These are phyloP conservation scores for Ariolimax columbianus DNA, from an alignment of 2,888 invertebrate species.

Conservation along the genomic window DNA sequence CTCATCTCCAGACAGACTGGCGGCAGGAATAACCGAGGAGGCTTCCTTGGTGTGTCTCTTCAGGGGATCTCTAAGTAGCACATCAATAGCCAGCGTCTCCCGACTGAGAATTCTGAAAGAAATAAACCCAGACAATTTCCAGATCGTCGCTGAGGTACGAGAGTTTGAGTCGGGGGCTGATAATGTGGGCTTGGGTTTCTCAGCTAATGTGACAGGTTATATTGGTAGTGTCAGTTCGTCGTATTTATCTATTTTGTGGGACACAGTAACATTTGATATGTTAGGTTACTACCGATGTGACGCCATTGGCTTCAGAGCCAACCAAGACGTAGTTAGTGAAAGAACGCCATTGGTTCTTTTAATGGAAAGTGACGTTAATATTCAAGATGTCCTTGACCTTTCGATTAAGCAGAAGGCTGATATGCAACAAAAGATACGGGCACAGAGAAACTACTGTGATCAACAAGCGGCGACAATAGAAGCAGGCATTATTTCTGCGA, in stretches of 20 bases:
- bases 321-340: not conserved
- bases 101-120: slow-evolving; percentile 16
- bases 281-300: slow-evolving; percentile 31
- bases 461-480: not conserved
- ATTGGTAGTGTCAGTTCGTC: not conserved
- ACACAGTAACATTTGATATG: not conserved
- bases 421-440: not conserved
- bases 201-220: not conserved
- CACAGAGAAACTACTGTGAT: not conserved
- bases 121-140: not conserved
- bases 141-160: not conserved
- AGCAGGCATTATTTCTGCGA: not conserved
- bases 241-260: not conserved
- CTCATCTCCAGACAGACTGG: not conserved
- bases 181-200: not conserved
- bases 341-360: not conserved
- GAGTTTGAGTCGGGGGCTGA: not conserved
- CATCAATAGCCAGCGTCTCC: not conserved
- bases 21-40: slow-evolving; percentile 13
- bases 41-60: not conserved
- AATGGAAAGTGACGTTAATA: not conserved
- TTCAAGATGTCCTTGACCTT: not conserved
- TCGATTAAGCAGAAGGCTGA: slow-evolving; percentile 6
- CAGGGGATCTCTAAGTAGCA: not conserved
- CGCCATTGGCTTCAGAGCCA: slow-evolving; percentile 4